A percentile compares a stretch with the other conserved stretches of the same genome.
Conservation (phyloP, 2,888 invertebrate genomes). For the Spicauda simplicius region DNA sequence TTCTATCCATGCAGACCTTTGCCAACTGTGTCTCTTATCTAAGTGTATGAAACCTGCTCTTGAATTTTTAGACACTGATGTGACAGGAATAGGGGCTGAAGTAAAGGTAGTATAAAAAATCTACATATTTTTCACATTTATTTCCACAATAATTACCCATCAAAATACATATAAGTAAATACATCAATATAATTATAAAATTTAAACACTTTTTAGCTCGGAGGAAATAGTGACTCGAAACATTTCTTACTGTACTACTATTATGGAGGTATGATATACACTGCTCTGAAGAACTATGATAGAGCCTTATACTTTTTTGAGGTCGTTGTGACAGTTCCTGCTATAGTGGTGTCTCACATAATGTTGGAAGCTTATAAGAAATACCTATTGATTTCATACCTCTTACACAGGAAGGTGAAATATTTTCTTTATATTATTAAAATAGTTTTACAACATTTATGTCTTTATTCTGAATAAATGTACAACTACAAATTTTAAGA, state of each 20-base stretch:
- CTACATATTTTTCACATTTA: conserved; percentile 54
- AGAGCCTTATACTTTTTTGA: conserved; percentile 97
- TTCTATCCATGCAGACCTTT: conserved; percentile 96
- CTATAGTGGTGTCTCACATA: conserved; percentile 96
- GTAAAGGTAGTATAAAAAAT: conserved; percentile 51
- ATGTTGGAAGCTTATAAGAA: conserved; percentile 99
- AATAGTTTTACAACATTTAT: background rate
- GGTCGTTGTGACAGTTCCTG: conserved; percentile 97
- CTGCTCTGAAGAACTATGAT: conserved; percentile 96
- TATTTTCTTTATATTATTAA: background rate
- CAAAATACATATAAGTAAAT: conserved; percentile 2
- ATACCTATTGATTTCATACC: conserved; percentile 95
- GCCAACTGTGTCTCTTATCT: conserved; percentile 95
- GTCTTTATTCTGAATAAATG: background rate
- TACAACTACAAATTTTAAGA: background rate
- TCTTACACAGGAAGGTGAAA: conserved; percentile 94
- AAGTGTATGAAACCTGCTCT: conserved; percentile 97
- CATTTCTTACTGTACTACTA: conserved; percentile 97
- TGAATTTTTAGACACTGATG: conserved; percentile 94
- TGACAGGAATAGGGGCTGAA: conserved; percentile 95
- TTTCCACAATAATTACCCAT: conserved; percentile 18
- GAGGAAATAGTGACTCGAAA: conserved; percentile 93
- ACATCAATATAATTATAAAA: conserved; percentile 1
- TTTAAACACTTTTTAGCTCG: conserved; percentile 75
- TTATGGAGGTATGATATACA: conserved; percentile 99